Evolutionary conservation across 2,888 invertebrate species (phyloP), one percentile per base, ranked within the genome.

Genomic region (Adineta ricciae): DNA sequence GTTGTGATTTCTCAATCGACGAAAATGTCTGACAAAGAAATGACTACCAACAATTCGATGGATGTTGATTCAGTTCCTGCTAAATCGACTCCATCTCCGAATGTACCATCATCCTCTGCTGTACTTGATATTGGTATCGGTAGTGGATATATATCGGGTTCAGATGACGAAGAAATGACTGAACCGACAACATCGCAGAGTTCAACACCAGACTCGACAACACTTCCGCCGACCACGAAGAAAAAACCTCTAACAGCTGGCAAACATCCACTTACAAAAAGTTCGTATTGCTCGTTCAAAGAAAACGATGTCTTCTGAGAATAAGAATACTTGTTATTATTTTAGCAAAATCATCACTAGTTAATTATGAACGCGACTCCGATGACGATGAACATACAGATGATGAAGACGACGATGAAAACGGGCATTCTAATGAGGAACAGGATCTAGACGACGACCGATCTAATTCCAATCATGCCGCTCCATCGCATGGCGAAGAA

Each of bases 311-410:
- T 38, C 19, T 36, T 36, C 38, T 16, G 2, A 16, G n/a, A 38
- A 38, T 41, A 78, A 78, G 1, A 1, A 41, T 78, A 21, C 3
- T 78, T 41, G 11, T 41, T 24, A 24, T 41, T 41, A n/a, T n/a
- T 41, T 2, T 41, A 78, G 78, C 21, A 9, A 78, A 78, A n/a
- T 78, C 78, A 24, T 78, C 78, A 41, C n/a, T 78, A 16, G 78
- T 78, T 41, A 78, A 41, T 41, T 78, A 78, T n/a, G 64, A 64
- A 32, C 41, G n/a, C n/a, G 38, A 41, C 14, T 78, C 78, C 9
- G 78, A n/a, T 24, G 78, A 41, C 32, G 64, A 64, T n/a, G 64
- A 64, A 64, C 64, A 64, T 64, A 32, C 64, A n/a, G 78, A 78
- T 11, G 78, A 78, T 9, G 78, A 78, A n/a, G 78, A 78, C 19